Evolutionary conservation across 2,888 invertebrate species (phyloP).

Genomic region (Antheraea yamamai): DNA sequence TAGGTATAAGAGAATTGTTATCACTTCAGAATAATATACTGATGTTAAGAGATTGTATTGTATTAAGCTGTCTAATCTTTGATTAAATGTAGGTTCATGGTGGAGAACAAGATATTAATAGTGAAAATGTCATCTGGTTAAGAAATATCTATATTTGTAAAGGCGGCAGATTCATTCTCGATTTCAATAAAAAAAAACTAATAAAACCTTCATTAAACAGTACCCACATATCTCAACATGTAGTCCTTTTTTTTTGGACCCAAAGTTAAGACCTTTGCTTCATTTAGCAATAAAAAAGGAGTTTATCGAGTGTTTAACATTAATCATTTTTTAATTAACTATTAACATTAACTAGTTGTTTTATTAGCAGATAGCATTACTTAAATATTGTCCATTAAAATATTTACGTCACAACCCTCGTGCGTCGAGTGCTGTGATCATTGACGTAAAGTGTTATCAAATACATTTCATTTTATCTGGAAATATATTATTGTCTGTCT

Average conservation of each 20-base stretch:
- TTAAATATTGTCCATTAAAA: no score
- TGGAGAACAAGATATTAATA: not conserved
- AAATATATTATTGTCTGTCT: no score
- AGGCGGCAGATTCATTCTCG: not conserved
- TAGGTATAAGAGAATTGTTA: constrained; percentile 30
- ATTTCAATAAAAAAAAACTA: not conserved
- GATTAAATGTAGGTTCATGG: not conserved
- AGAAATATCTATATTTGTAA: not conserved
- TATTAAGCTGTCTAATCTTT: not conserved
- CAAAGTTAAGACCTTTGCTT: not conserved
- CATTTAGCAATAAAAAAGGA: not conserved
- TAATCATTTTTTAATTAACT: no score
- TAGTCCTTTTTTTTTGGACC: not conserved
- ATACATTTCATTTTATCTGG: no score
- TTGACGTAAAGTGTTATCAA: no score
- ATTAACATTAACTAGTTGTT: no score
- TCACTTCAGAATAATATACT: constrained; percentile 25
- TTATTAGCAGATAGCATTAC: no score
- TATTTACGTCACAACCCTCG: no score
- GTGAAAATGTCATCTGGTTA: not conserved
- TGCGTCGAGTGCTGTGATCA: no score
- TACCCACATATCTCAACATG: not conserved
- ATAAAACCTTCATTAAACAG: not conserved
- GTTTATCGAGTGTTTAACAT: no score
- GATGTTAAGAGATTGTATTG: not conserved